A percentile compares a stretch with the other conserved stretches of the same genome.
phyloP scores from a whole-genome alignment of 2,797 vertebrate genomes.

The Gobio occitaniae region DNA sequence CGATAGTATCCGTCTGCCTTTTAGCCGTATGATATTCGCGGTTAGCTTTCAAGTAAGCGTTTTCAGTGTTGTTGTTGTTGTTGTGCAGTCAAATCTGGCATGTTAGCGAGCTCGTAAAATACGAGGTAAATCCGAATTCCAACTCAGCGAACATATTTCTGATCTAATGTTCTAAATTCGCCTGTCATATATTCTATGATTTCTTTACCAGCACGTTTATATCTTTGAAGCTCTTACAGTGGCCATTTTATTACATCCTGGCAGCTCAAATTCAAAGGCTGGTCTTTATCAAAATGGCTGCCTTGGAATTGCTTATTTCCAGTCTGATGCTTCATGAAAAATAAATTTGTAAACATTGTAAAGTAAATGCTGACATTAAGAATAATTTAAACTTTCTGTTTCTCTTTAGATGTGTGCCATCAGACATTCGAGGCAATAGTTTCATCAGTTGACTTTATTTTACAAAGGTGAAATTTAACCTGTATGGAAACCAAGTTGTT shows the following conservation, averaged over 20 bases:
- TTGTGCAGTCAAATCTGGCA: not conserved
- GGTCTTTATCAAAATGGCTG: conserved; percentile 68
- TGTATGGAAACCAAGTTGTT: conserved; percentile 66
- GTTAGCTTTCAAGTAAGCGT: not conserved
- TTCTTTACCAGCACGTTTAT: not conserved
- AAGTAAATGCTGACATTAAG: not conserved
- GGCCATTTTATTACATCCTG: conserved; percentile 67
- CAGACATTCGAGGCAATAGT: conserved; percentile 35
- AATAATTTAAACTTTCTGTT: not conserved
- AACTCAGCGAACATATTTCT: not conserved
- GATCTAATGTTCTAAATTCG: not conserved
- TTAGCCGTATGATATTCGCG: not conserved
- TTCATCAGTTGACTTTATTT: conserved; percentile 83
- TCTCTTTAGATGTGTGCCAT: not conserved
- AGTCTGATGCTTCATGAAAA: conserved; percentile 1
- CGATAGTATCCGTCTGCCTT: too few relatives aligned
- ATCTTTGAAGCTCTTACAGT: conserved; percentile 30
- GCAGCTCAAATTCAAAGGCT: conserved; percentile 56
- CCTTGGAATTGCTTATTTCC: conserved; percentile 40
- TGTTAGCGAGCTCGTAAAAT: not conserved
- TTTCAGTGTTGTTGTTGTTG: not conserved
- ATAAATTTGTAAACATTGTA: not conserved
- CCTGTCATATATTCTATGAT: not conserved
- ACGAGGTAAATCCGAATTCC: not conserved
- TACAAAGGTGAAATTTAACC: conserved; percentile 75